Conservation (phyloP, 2,797 vertebrate genomes). For the Ataeniobius toweri region DNA sequence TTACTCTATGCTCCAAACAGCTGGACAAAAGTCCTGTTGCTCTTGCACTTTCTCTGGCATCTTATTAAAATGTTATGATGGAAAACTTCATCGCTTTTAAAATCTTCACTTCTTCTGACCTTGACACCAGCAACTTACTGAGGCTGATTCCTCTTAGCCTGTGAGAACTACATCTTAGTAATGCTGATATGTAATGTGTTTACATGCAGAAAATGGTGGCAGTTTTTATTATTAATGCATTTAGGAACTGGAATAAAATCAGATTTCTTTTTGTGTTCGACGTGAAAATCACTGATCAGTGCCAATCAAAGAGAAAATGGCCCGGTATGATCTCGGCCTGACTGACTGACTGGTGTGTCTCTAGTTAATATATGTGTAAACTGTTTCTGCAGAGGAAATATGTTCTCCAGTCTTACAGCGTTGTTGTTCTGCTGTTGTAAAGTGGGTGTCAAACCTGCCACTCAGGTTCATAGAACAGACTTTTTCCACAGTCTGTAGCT, state of each 20-base stretch:
- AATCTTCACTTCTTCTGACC: not conserved
- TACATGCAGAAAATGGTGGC: not conserved
- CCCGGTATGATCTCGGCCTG: not conserved
- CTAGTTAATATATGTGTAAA: constrained; percentile 7
- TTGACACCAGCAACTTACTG: not conserved
- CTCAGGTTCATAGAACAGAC: constrained; percentile 23
- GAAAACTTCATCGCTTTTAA: not conserved
- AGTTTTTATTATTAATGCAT: not conserved
- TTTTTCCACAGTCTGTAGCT: not conserved
- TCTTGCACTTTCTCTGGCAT: not conserved
- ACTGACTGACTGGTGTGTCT: not conserved
- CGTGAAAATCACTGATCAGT: not conserved
- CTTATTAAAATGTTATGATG: not conserved
- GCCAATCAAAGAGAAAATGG: not conserved
- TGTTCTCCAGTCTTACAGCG: constrained; percentile 9
- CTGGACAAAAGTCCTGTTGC: not conserved
- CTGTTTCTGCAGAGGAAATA: constrained; percentile 7
- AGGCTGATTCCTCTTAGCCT: not conserved
- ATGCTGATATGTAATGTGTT: not conserved
- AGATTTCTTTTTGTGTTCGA: not conserved
- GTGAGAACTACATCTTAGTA: not conserved
- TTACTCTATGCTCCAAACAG: not conserved
- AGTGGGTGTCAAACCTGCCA: constrained; percentile 31
- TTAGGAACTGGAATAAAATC: too few species aligned
- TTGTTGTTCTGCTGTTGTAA: constrained; percentile 27